Evolutionary conservation across 1,140 invertebrate genomes (phyloP).

Genomic region (Pseudomyrmex flavicornis): DNA sequence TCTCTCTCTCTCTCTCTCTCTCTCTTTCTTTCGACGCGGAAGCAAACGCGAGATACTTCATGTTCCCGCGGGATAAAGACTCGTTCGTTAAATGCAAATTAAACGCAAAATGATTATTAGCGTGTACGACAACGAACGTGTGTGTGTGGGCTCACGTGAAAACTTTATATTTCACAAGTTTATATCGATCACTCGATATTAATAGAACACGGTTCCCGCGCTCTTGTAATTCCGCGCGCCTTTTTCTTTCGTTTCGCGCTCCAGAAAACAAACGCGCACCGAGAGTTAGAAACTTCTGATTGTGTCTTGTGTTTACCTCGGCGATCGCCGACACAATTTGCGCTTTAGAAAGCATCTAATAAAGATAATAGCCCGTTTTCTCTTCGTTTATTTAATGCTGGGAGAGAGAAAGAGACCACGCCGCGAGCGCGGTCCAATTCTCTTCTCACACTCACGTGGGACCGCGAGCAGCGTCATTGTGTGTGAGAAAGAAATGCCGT

Average conservation of each 20-base stretch:
- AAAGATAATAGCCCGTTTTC: conserved; percentile 52
- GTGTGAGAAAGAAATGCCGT: background rate
- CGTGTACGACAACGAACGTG: background rate
- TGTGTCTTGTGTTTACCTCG: background rate
- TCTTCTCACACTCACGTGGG: background rate
- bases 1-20: conserved; percentile 19
- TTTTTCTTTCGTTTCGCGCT: background rate
- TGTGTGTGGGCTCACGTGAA: background rate
- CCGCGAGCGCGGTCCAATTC: background rate
- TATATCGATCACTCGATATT: background rate
- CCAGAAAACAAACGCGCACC: background rate
- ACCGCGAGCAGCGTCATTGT: background rate
- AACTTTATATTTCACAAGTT: background rate
- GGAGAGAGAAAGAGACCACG: too few relatives aligned
- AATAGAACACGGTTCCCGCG: background rate
- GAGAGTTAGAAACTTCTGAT: conserved; percentile 32
- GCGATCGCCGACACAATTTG: conserved; percentile 7
- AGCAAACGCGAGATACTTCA: background rate
- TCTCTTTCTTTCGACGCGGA: too few relatives aligned
- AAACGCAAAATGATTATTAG: conserved; percentile 44
- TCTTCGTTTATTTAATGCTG: conserved; percentile 16
- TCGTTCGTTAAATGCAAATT: conserved; percentile 35
- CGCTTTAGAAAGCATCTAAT: conserved; percentile 51
- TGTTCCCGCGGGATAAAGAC: background rate
- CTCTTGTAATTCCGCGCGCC: background rate